Base-by-base conservation (phyloP, 2,113 vertebrate genomes). In the Dromas ardeola region DNA sequence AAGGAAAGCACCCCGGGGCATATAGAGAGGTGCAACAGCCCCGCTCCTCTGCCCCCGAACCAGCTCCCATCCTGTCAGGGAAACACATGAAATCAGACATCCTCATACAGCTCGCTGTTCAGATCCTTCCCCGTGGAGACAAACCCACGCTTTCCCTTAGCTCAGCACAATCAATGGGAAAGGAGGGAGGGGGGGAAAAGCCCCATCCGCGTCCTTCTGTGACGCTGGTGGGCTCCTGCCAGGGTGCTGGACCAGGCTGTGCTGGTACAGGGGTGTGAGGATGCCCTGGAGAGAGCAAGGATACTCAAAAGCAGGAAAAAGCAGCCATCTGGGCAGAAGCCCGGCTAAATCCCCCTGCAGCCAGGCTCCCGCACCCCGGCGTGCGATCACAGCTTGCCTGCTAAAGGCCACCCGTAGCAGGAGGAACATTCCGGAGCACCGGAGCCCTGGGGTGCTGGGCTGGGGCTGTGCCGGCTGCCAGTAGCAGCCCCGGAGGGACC, bases 111-210 rank as follows among this genome's bases (percentile, higher is more conserved):
- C 4, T 29, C 40, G 25, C 21, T 5, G 0, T 3, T 30, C 66
- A 26, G 80, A 38, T 27, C 69, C 32, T 43, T 52, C 66, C 19
- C 71, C 1, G 1, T 0, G 30, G 45, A 65, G 23, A 13, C 8
- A 66, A n/a, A 20, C 0, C 25, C 10, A 58, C 12, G 23, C 58
- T 40, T 22, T 3, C 0, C 71, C 58, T 36, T 4, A 6, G 30
- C 26, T 47, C 76, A 26, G 52, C 0, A 0, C 2, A 10, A 5
- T 4, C 56, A 1, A 3, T 1, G 67, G 32, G 40, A 25, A 5
- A 10, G 1, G 9, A 1, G 12, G 6, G 23, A 2, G 10, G 10
- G 10, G 34, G 34, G 10, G 3, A 4, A 34, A 50, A 50, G 27
- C 65, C 5, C 27, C 59, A 30, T 36, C 36, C 8, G 0, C 7